These are phyloP conservation scores for Lysandra coridon DNA, from an alignment of 2,888 invertebrate species.

Conservation along the genomic window DNA sequence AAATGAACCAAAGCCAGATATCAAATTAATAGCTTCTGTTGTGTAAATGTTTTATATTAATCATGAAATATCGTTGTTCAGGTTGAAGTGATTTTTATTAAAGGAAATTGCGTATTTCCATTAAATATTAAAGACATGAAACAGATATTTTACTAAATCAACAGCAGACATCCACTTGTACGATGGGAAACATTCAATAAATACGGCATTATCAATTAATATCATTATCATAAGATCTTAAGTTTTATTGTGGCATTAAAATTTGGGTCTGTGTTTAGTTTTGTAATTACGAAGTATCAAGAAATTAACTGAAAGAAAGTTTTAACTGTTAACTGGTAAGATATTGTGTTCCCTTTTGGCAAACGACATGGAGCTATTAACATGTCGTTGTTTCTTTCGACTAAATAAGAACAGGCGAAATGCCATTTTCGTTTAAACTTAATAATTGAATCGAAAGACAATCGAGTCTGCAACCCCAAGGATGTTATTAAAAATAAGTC, in stretches of 20 bases:
- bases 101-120: conserved; percentile 28
- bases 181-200: conserved; percentile 7
- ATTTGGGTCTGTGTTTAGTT: background rate
- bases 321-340: background rate
- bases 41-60: conserved; percentile 21
- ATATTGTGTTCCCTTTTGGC: background rate
- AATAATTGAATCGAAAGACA: background rate
- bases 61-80: background rate
- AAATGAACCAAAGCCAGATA: background rate
- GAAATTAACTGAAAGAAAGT: background rate
- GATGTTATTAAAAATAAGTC: conserved; percentile 25
- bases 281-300: background rate
- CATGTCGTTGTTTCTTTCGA: background rate
- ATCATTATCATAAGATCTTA: background rate
- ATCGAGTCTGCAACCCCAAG: conserved; percentile 3
- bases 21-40: conserved; percentile 22
- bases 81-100: conserved; percentile 27
- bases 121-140: conserved; percentile 24
- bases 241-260: background rate
- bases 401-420: background rate
- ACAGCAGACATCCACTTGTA: background rate
- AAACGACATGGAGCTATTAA: no score
- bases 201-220: background rate
- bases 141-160: conserved; percentile 7
- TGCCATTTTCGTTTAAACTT: background rate